Evolutionary conservation across 2,888 invertebrate genomes (phyloP), one percentile per base, ranked within the genome.

Genomic region (Blastobasis lacticolella): DNA sequence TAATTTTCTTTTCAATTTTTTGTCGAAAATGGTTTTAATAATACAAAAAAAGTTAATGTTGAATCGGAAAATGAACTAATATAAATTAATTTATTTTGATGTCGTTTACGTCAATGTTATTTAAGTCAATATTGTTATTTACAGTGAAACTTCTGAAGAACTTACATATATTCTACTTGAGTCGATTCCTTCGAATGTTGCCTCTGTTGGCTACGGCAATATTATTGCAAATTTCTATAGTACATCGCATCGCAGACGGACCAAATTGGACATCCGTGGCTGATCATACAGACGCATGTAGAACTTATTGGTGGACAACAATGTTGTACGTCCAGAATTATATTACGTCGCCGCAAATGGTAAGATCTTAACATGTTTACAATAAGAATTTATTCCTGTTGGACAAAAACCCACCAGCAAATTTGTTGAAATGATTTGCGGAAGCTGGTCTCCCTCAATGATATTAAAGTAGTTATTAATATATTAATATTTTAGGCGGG

Each of bases 151-250:
- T 83, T 0, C 6, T 81, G 0, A 78, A 71, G 52, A 78, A 67
- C 38, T 59, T 84, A 1, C 83, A 81, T 48, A 43, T 79, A 4
- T 84, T 81, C 57, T 83, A 83, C 57, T 57, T 83, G 5, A 75
- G 81, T 44, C 80, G 83, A 5, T 58, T 81, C 0, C 66, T 84
- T 0, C 66, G 83, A 4, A 74, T 83, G 72, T 79, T 81, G 46
- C 83, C 83, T 0, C 53, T 73, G 0, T 55, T 84, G 5, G 81
- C 78, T 1, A 57, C 75, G 0, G 59, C 64, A 9, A 65, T 76
- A 1, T 58, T 84, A 5, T 57, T 83, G 0, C 77, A 81, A 57
- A 71, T 75, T 1, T 75, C 81, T 0, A 48, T 80, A 4, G 59
- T 78, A 3, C 71, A 72, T 54, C 68, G 71, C 4, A 50, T 83